Base-by-base conservation (phyloP, 2,888 invertebrate species). In the Colostygia pectinataria region DNA sequence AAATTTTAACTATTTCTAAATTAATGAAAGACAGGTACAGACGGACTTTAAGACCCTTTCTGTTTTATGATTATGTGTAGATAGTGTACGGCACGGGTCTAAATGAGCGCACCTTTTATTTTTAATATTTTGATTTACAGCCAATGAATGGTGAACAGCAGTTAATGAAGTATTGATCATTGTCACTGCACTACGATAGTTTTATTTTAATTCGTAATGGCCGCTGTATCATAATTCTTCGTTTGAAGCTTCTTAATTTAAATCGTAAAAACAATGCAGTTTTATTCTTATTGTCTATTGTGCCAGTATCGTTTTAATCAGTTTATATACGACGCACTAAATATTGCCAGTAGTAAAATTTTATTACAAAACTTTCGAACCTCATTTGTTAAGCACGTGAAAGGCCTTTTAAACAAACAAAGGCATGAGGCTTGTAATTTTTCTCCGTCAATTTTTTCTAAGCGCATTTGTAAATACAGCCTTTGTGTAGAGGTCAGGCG, bases 81-180 rank as follows among this genome's bases (percentile, higher is more conserved):
- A 38, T 49, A 50, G 75, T 66, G 68, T 66, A 75, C 67, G 76
- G 75, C 77, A 80, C 77, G 68, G 72, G 73, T 53, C 77, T 66
- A 82, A 84, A 86, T 79, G 81, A 84, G 77, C 64, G 53, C 45
- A 68, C 77, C 74, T 66, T 83, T 77, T 63, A 78, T 83, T 83
- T 83, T 79, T 70, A 62, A 65, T 63, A 65, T 66, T 76, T 74
- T 85, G 84, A 82, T 84, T 83, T 86, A 85, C 80, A 74, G 68
- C 78, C 74, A 77, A 79, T 80, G 79, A 75, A 80, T 77, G 77
- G 74, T 77, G 78, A 74, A 76, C 77, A 70, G 74, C 75, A 71
- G 73, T 77, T 83, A 83, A 84, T 83, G 81, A 80, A 82, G 74
- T 74, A 80, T 75, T 75, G 80, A 76, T 71, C 78, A 73, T 76